These are phyloP conservation scores for Macrobrachium nipponense DNA, from an alignment of 1,140 invertebrate species.

Conservation along the genomic window DNA sequence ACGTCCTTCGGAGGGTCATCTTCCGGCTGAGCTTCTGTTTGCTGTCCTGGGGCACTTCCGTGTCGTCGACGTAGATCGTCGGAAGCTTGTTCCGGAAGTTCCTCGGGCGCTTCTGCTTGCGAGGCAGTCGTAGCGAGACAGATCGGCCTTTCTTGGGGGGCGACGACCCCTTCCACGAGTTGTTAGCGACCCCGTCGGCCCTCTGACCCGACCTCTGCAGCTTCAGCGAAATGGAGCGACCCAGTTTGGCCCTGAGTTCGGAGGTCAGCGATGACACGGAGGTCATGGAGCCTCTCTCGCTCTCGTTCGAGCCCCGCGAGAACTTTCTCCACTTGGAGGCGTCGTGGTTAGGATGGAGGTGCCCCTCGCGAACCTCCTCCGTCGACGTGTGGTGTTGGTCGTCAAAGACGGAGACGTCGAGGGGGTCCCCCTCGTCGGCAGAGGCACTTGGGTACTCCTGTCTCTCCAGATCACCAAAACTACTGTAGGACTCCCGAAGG, in stretches of 20 bases:
- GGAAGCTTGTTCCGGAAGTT: constrained; percentile 1
- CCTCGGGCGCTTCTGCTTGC: not conserved
- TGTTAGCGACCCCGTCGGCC: not conserved
- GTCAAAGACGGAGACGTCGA: not conserved
- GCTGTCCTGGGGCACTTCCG: not conserved
- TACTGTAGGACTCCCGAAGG: not conserved
- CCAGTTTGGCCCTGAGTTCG: not conserved
- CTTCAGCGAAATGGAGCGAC: constrained; percentile 8
- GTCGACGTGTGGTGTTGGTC: not conserved
- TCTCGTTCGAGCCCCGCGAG: not conserved
- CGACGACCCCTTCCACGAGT: not conserved
- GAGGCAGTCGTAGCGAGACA: not conserved
- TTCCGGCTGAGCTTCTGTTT: constrained; percentile 13
- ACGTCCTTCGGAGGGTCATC: constrained; percentile 1
- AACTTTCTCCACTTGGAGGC: not conserved
- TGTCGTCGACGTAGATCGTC: not conserved
- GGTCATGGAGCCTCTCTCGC: not conserved
- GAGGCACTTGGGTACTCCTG: not conserved
- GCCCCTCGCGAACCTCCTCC: not conserved
- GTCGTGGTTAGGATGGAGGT: not conserved
- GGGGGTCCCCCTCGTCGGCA: not conserved
- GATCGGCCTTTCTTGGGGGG: not conserved
- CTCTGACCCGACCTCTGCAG: not conserved
- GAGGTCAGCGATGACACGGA: not conserved
- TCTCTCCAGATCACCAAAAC: not conserved